Conservation (phyloP, 2,888 invertebrate genomes). For the Heteromyza rotundicornis region DNA sequence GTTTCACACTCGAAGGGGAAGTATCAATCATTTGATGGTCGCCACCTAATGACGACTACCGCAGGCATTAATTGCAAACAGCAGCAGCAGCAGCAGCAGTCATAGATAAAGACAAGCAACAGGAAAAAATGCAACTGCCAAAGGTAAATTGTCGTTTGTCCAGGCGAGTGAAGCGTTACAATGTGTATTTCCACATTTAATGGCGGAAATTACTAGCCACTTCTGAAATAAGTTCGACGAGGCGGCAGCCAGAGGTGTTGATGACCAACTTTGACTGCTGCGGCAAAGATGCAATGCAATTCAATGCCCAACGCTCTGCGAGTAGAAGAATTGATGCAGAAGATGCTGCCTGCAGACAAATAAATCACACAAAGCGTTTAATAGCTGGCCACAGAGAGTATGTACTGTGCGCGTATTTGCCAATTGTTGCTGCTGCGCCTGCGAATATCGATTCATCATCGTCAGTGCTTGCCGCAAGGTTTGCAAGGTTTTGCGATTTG, state of each 20-base stretch:
- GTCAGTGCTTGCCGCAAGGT: neutral
- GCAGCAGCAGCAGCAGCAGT: neutral
- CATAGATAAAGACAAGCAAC: neutral
- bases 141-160: too few relatives aligned
- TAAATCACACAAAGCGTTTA: constrained; percentile 51
- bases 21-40: neutral
- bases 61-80: neutral
- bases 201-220: neutral
- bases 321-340: neutral
- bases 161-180: neutral
- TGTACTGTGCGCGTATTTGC: neutral
- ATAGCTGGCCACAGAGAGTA: constrained; percentile 27
- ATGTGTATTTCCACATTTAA: neutral
- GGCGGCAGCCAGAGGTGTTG: neutral
- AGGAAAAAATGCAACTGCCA: neutral
- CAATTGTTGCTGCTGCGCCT: neutral
- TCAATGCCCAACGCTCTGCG: too few relatives aligned
- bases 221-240: neutral
- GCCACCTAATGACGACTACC: neutral
- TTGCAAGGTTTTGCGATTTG: neutral
- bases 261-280: constrained; percentile 3
- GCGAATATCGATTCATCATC: neutral
- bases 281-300: neutral
- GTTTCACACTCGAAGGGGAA: neutral
- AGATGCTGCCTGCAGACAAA: constrained; percentile 41